Percentiles rank a stretch among this genome's conserved stretches.
Evolutionary conservation across 1,140 invertebrate genomes (phyloP).

Genomic region (Zaprionus capensis): DNA sequence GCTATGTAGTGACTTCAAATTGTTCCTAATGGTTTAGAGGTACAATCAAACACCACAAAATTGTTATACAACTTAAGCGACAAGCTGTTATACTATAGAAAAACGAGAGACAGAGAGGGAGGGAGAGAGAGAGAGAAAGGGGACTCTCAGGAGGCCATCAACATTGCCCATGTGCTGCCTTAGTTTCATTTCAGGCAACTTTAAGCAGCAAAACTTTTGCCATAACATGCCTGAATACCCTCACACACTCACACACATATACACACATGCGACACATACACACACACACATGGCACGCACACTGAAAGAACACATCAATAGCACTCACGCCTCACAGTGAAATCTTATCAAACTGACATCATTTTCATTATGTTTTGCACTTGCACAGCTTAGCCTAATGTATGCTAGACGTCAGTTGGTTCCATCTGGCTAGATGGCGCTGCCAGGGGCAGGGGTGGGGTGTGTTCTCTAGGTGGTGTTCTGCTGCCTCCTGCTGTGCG

Average conservation of each 20-base stretch:
- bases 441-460: too few species aligned
- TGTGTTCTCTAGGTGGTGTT: not conserved
- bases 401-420: slow-evolving; percentile 19
- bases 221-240: slow-evolving; percentile 47
- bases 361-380: slow-evolving; percentile 79
- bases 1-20: not conserved
- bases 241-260: slow-evolving; percentile 12
- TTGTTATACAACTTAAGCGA: not conserved
- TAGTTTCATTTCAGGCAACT: slow-evolving; percentile 43
- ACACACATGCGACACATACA: not conserved
- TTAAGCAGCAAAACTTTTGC: slow-evolving; percentile 61
- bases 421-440: not conserved
- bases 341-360: slow-evolving; percentile 80
- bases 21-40: not conserved
- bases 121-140: not conserved
- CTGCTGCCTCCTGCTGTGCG: slow-evolving; percentile 15
- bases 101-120: not conserved
- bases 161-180: slow-evolving; percentile 33
- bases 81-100: slow-evolving; percentile 18
- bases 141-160: slow-evolving; percentile 11
- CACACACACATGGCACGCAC: not conserved
- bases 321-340: slow-evolving; percentile 44
- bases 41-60: not conserved
- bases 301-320: slow-evolving; percentile 17
- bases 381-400: slow-evolving; percentile 76